Base-by-base conservation (phyloP, 2,888 invertebrate genomes). In the Drosophila anomalata region DNA sequence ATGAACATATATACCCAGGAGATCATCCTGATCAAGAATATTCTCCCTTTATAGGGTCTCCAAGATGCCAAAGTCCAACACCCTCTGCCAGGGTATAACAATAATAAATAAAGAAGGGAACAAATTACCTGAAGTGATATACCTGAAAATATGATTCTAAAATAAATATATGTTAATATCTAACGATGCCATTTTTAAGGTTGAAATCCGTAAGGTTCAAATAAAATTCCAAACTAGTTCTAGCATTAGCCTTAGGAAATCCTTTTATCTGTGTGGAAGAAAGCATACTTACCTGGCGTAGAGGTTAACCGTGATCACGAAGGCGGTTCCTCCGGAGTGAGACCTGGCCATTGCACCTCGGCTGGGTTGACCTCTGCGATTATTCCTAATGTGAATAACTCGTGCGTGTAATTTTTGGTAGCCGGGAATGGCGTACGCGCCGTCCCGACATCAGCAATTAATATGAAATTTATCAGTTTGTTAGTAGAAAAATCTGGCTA, bases 351-450 rank as follows among this genome's bases (percentile, higher is more conserved):
- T 87, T 84, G 87, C 85, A 84, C 87, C 22, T 39, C 77, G 82
- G 82, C 73, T 79, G 78, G 75, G 84, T 86, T 84, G 84, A 84
- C 87, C 81, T 84, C 67, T 81, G 84, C 84, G 86, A 86, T 84
- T 84, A 81, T 84, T 84, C 86, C 83, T 86, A 81, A 81, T 81
- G 81, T 81, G 80, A 81, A 84, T 83, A 83, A 83, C 81, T 86
- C 60, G 69, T 60, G 69, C 69, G 69, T 94, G 93, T 91, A 93
- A 94, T 94, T 94, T 94, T 94, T 94, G 94, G 92, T 93, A 94
- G 94, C 93, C 93, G 93, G 94, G 93, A 93, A 93, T 93, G 91
- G 93, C 93, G 93, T 94, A 90, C 93, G 93, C 93, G 93, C 93
- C 93, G 92, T 93, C 93, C 93, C 93, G 93, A 93, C 22, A 22